These are phyloP conservation scores for Junonia oenone DNA, from an alignment of 2,888 invertebrate genomes.

Conservation along the genomic window DNA sequence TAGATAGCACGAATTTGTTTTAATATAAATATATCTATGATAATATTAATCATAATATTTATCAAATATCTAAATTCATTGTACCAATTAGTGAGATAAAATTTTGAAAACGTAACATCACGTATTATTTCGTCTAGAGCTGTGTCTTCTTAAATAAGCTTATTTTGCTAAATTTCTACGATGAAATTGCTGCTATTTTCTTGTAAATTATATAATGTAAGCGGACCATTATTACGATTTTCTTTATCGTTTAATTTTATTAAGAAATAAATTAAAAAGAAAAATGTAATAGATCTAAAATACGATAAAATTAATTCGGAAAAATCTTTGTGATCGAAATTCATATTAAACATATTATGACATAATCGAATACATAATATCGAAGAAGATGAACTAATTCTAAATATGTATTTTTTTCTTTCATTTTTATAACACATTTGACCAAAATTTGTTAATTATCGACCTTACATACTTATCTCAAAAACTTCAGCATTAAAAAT, in stretches of 20 bases:
- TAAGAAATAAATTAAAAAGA: background rate
- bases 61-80: conserved; percentile 28
- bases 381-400: too few species aligned
- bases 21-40: conserved; percentile 41
- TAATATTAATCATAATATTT: conserved; percentile 19
- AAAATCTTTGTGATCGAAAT: background rate
- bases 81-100: conserved; percentile 38
- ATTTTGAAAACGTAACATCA: conserved; percentile 1
- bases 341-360: too few species aligned
- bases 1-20: conserved; percentile 54
- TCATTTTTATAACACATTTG: too few species aligned
- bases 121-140: conserved; percentile 19
- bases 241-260: background rate
- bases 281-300: background rate
- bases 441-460: too few species aligned
- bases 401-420: too few species aligned
- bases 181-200: conserved; percentile 12
- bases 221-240: conserved; percentile 15
- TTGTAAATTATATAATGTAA: conserved; percentile 13
- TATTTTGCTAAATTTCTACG: conserved; percentile 22
- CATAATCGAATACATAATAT: too few species aligned
- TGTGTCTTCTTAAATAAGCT: conserved; percentile 16
- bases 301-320: background rate
- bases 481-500: too few species aligned
- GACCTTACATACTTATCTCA: too few species aligned